Evolutionary conservation across 2,797 vertebrate genomes (phyloP), one percentile per base, ranked within the genome.

Genomic region (Periparus ater): DNA sequence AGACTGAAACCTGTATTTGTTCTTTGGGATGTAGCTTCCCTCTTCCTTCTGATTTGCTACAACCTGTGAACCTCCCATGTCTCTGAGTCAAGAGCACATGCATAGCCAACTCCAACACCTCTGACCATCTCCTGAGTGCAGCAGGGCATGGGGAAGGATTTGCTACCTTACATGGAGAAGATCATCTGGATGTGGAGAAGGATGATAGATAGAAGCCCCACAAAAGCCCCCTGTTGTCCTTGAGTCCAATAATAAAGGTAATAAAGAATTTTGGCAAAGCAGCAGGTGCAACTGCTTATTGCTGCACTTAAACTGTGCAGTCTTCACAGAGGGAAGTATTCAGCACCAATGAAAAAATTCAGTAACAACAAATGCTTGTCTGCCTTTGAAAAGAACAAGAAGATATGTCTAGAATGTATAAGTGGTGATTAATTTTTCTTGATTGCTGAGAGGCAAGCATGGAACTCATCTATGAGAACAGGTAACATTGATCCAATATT

Each of bases 341-440:
- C 45, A 54, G 32, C 11, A 80, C n/a, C 65, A 51, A 34, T 26
- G 54, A 67, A 65, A 72, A 17, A 55, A 78, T 89, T 89, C 85
- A 92, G 67, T 85, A 95, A 48, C 5, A 12, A 83, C 42, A 88
- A 68, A 76, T 81, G 68, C 70, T 88, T 36, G 36, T 36, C 36
- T 36, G 87, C 38, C 34, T 48, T 94, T 74, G 67, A 79, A 93
- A 87, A 91, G 45, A 83, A 32, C 29, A 88, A 38, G 30, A 38
- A 60, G 76, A 94, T 93, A 83, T 75, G 51, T 72, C 54, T 89
- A 57, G 53, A 88, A 80, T 68, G 12, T 70, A 7, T 53, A 51
- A 47, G 17, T 51, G 11, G n/a, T 53, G 42, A 88, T 83, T 72
- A 81, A 83, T 54, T 87, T 73, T 44, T 81, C 72, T 80, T 89